phyloP scores from a whole-genome alignment of 2,888 invertebrate genomes.

The Tetranychus truncatus region DNA sequence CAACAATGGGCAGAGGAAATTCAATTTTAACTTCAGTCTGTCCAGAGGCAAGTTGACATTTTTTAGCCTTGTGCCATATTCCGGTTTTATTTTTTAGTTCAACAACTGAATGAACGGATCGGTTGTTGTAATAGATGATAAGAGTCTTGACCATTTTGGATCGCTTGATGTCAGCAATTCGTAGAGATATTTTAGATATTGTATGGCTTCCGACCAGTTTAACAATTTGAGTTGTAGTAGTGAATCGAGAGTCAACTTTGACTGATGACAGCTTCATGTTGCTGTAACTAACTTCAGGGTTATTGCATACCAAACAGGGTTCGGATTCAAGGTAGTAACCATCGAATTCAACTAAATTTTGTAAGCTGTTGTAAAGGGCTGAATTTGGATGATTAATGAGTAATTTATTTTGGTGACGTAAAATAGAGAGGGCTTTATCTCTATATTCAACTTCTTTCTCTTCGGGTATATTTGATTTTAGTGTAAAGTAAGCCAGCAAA shows the following conservation, averaged over 20 bases:
- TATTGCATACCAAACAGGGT: slow-evolving; percentile 92
- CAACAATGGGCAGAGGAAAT: slow-evolving; percentile 86
- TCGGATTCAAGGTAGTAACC: slow-evolving; percentile 91
- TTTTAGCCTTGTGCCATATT: slow-evolving; percentile 92
- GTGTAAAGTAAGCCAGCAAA: slow-evolving; percentile 76
- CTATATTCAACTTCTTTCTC: slow-evolving; percentile 21
- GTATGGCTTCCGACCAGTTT: slow-evolving; percentile 87
- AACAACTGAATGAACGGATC: slow-evolving; percentile 79
- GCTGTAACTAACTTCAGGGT: slow-evolving; percentile 79
- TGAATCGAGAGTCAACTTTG: slow-evolving; percentile 90
- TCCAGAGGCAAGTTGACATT: slow-evolving; percentile 66
- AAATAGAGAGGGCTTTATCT: slow-evolving; percentile 59
- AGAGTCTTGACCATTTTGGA: slow-evolving; percentile 92
- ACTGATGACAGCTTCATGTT: slow-evolving; percentile 79
- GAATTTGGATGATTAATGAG: slow-evolving; percentile 83
- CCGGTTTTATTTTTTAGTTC: slow-evolving; percentile 89
- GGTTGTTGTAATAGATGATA: slow-evolving; percentile 89
- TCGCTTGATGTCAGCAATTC: slow-evolving; percentile 83
- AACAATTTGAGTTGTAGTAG: slow-evolving; percentile 90
- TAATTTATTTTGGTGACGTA: slow-evolving; percentile 70
- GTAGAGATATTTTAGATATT: slow-evolving; percentile 75
- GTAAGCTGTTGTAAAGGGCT: slow-evolving; percentile 69
- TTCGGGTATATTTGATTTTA: slow-evolving; percentile 34
- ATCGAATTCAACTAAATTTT: slow-evolving; percentile 83
- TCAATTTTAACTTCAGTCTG: slow-evolving; percentile 92